Conservation (phyloP, 2,113 vertebrate species). For the Emydocephalus ijimae region DNA sequence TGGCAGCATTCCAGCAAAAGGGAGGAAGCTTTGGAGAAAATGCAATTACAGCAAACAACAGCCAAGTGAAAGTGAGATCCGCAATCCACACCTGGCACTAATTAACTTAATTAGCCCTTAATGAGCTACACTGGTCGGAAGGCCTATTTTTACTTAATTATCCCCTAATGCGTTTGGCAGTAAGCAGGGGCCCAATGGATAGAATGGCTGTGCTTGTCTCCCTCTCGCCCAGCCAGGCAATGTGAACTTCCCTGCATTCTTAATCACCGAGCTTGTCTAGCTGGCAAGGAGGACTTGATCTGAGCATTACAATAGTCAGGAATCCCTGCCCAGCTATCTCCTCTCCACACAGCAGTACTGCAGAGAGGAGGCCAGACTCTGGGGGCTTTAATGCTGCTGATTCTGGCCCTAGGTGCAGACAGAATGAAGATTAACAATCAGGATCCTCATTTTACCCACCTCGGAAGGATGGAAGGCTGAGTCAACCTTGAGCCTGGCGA, state of each 20-base stretch:
- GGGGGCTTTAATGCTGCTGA: background rate
- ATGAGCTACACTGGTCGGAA: slow-evolving; percentile 76
- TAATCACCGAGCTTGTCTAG: slow-evolving; percentile 9
- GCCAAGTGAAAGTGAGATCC: slow-evolving; percentile 59
- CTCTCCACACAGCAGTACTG: background rate
- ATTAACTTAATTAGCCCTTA: slow-evolving; percentile 80
- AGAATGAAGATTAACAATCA: background rate
- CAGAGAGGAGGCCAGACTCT: background rate
- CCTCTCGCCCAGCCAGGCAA: slow-evolving; percentile 39
- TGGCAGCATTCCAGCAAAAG: slow-evolving; percentile 60
- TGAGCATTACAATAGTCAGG: background rate
- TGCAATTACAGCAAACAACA: slow-evolving; percentile 75
- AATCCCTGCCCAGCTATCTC: background rate
- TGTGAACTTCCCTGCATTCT: slow-evolving; percentile 40
- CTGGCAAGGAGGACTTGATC: background rate
- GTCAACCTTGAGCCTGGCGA: too few species aligned
- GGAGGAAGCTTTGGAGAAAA: slow-evolving; percentile 64
- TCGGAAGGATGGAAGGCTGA: too few species aligned
- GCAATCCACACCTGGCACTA: slow-evolving; percentile 78
- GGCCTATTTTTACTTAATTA: slow-evolving; percentile 82
- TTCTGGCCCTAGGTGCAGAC: background rate
- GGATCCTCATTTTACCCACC: too few species aligned
- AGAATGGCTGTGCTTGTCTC: slow-evolving; percentile 56
- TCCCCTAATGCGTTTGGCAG: slow-evolving; percentile 71
- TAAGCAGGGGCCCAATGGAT: slow-evolving; percentile 59